Evolutionary conservation across 2,113 vertebrate species (phyloP), one percentile per base, ranked within the genome.

Genomic region (Scomber colias): DNA sequence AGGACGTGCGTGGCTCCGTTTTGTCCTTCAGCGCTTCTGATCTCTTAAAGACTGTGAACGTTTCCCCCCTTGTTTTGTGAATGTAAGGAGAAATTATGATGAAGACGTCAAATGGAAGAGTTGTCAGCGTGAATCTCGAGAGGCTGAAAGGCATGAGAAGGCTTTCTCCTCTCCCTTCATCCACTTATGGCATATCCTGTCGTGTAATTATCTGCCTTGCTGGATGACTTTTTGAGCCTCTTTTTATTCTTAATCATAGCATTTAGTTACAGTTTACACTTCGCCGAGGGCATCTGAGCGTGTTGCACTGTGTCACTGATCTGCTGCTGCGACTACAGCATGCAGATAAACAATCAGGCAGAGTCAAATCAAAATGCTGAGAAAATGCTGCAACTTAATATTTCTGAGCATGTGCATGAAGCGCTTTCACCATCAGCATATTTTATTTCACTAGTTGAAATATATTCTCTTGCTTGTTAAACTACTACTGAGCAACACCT

Each of bases 201-300:
- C 67, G 65, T 74, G 66, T 67, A 83, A 60, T 86, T 75, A 80
- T 69, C 48, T 19, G 40, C 75, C 77, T 65, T 17, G 17, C 48
- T 50, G 67, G 63, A 56, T 69, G 60, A 84, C 79, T 82, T 85
- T 73, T 77, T 31, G 59, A 62, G 48, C 66, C 6, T 74, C 9
- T 65, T 65, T 59, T 50, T 61, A 24, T 60, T 83, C 70, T 69
- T 78, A 56, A 63, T 51, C 72, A 59, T 77, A 54, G 80, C 1
- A 40, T 84, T 78, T 89, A 49, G 50, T 81, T 50, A 13, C 24
- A 59, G 71, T 81, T 73, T 75, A 27, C 64, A 61, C 49, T 85
- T 66, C 40, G 65, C 82, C n/a, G 0, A 12, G 59, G 79, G 61
- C 64, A 3, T 16, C 55, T 50, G 70, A 71, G 74, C 11, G 21